These are phyloP conservation scores for Drosophila pectinifera DNA, from an alignment of 1,140 invertebrate species.

Conservation along the genomic window DNA sequence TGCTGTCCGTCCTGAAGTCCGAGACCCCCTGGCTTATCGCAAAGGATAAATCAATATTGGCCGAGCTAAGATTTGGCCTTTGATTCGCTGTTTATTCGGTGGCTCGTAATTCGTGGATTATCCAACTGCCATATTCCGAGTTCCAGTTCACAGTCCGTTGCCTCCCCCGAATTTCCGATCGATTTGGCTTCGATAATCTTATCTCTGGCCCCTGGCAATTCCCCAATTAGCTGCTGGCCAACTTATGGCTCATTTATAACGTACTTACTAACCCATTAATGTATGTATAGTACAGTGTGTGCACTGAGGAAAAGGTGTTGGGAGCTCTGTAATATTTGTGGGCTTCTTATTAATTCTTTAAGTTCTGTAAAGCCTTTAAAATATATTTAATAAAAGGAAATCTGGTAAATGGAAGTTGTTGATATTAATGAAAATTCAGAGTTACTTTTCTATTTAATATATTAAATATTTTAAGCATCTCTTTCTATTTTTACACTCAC, in stretches of 20 bases:
- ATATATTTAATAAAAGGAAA: background rate
- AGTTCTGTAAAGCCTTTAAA: background rate
- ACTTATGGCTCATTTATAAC: slow-evolving; percentile 43
- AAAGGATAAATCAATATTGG: slow-evolving; percentile 57
- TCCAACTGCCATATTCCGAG: slow-evolving; percentile 7
- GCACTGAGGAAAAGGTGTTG: background rate
- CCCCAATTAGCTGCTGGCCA: slow-evolving; percentile 40
- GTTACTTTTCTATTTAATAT: background rate
- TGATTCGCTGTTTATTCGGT: slow-evolving; percentile 40
- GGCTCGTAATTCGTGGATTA: slow-evolving; percentile 37
- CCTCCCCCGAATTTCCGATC: slow-evolving; percentile 22
- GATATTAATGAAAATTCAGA: background rate
- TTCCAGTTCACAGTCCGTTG: background rate
- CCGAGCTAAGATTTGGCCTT: slow-evolving; percentile 30
- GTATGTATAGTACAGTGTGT: background rate
- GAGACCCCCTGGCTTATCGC: slow-evolving; percentile 28
- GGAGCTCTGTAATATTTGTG: too few species aligned
- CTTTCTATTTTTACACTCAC: background rate
- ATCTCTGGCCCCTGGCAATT: slow-evolving; percentile 11
- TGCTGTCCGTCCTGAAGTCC: slow-evolving; percentile 18
- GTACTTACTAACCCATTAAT: slow-evolving; percentile 29
- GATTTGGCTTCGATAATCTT: slow-evolving; percentile 40
- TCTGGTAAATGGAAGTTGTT: too few species aligned
- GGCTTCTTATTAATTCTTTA: background rate
- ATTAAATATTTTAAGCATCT: background rate